Base-by-base conservation (phyloP, 23 tunicate species). In the Ciona savignyi region DNA sequence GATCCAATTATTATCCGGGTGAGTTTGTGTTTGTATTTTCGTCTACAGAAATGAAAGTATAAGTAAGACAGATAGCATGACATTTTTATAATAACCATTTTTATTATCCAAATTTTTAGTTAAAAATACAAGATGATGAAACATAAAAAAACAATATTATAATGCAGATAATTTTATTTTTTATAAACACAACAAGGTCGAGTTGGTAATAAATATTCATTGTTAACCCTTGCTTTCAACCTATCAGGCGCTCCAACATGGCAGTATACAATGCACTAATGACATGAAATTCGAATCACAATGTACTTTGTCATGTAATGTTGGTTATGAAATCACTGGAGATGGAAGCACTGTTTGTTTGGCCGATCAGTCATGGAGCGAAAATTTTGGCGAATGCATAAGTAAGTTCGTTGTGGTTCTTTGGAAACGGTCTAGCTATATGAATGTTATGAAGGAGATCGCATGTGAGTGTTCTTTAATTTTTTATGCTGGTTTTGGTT, bases 311-410 rank as follows among this genome's bases (percentile, higher is more conserved):
- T 31, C 34, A 9, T 87, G 95, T 71, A 56, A 81, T 28, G 30
- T n/a, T 25, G 95, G 95, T 1, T 87, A 70, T 65, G 95, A 87
- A 29, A 22, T 32, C 26, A 75, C 75, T 22, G 95, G 86, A 65
- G 4, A 72, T 3, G 9, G 51, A 26, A 2, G 4, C 27, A 33
- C 71, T 24, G 1, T 64, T 2, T 77, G 81, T 33, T 64, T 42
- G 49, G 72, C 81, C 23, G 81, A 77, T 25, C 27, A 66, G 66
- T 65, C 81, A 1, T 77, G 32, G 34, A 65, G 42, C 62, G 51
- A 35, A 23, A 29, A 32, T 0, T 28, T 73, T 2, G 81, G 81
- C 6, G 56, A 64, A 1, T 84, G 89, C 56, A 77, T 71, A 77
- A 81, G 89, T 84, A 32, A 68, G 88, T 0, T 35, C 19, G 0